Base-by-base conservation (phyloP, 2,113 vertebrate species). In the Rhinoptilus africanus region DNA sequence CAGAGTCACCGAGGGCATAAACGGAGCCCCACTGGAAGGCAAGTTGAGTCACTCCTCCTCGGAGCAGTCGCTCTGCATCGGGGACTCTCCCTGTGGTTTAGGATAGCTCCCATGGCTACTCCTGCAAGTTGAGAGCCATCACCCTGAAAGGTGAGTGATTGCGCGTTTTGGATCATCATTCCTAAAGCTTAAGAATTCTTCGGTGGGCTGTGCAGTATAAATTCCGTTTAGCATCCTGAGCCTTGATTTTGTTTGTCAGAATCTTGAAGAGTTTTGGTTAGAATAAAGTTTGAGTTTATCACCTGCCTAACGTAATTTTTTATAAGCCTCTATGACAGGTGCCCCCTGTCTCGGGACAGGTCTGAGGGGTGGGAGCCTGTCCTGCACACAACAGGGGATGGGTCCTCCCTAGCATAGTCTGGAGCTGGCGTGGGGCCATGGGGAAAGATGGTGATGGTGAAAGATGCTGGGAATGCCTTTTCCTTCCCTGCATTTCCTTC, bases 361-460 rank as follows among this genome's bases (percentile, higher is more conserved):
- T 14, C 41, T 71, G 85, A 73, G 67, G 24, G 32, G 6, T 80
- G 62, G 72, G 19, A 87, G 21, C 12, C 30, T 78, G 39, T 53
- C 23, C 81, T 56, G 74, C 73, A 23, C n/a, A 30, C 0, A 2
- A 18, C 34, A 48, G 30, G 28, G 34, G 4, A 35, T 0, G 3
- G 14, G 9, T 23, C 63, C 30, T 69, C 47, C 17, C 43, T 5
- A 24, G 21, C 8, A 12, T n/a, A 32, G 21, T 28, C 28, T 19
- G 60, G 34, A 12, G 9, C 53, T 51, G 26, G 6, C 0, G 0
- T n/a, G 80, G 21, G 16, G 14, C 8, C 1, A 3, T 10, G 35
- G 21, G 30, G 26, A 35, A 12, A 48, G 56, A 5, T 5, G 37
- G 8, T 0, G 13, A 82, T 47, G 19, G 45, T 18, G 45, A 47